phyloP scores from a whole-genome alignment of 2,888 invertebrate species.

The Hirtodrosophila cameraria region DNA sequence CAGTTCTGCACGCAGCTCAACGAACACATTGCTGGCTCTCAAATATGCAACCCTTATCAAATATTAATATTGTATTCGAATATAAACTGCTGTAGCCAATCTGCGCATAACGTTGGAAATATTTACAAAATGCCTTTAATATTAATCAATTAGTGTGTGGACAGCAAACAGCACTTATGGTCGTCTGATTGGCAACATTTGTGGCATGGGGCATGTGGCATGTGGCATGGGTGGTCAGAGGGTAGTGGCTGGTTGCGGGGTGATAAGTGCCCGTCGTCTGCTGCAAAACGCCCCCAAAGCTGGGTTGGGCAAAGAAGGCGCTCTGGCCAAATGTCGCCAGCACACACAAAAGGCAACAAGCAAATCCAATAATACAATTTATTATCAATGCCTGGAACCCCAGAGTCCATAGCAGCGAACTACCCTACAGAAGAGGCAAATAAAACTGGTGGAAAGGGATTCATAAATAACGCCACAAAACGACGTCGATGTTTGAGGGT shows the following conservation, averaged over 20 bases:
- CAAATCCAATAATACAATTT: conserved; percentile 77
- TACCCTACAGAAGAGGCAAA: conserved; percentile 18
- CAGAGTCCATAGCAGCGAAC: neutral
- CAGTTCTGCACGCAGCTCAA: neutral
- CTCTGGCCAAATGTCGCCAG: conserved; percentile 46
- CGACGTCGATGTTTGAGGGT: conserved; percentile 17
- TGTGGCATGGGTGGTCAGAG: too few species aligned
- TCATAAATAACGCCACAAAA: conserved; percentile 65
- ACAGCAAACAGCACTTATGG: conserved; percentile 71
- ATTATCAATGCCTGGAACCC: conserved; percentile 55
- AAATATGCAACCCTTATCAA: conserved; percentile 4
- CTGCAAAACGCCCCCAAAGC: conserved; percentile 36
- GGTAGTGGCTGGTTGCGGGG: too few species aligned
- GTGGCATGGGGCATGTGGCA: neutral
- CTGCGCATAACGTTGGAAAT: conserved; percentile 28
- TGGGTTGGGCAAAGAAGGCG: conserved; percentile 19
- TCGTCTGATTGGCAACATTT: conserved; percentile 59
- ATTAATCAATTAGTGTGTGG: conserved; percentile 68
- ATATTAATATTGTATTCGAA: conserved; percentile 31
- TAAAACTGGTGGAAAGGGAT: conserved; percentile 22
- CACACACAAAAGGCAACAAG: conserved; percentile 61
- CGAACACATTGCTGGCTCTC: neutral
- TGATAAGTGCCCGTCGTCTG: neutral
- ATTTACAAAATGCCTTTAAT: conserved; percentile 56
- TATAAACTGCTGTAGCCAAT: conserved; percentile 6